These are phyloP conservation scores for Marronus borbonicus DNA, from an alignment of 2,888 invertebrate genomes.

Conservation along the genomic window DNA sequence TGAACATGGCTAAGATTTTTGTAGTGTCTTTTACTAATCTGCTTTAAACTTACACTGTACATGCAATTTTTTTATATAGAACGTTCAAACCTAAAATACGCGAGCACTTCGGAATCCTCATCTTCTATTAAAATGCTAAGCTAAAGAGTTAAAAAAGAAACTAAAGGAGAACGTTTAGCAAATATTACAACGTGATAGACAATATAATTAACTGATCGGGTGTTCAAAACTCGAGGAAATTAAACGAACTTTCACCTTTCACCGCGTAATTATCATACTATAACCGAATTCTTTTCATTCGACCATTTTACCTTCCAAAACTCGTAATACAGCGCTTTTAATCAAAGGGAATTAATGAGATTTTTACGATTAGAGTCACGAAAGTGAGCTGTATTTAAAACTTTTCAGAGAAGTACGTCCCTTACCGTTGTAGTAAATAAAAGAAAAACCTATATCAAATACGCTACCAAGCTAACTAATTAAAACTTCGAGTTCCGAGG, in stretches of 20 bases:
- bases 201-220: too few relatives aligned
- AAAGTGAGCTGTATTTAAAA: slow-evolving; percentile 44
- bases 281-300: neutral
- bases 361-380: slow-evolving; percentile 26
- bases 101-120: too few relatives aligned
- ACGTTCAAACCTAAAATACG: too few relatives aligned
- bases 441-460: slow-evolving; percentile 32
- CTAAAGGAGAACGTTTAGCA: too few relatives aligned
- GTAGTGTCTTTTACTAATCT: too few relatives aligned
- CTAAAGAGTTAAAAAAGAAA: too few relatives aligned
- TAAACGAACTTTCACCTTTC: neutral
- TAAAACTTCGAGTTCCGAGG: slow-evolving; percentile 23
- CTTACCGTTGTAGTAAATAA: slow-evolving; percentile 4
- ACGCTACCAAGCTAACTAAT: slow-evolving; percentile 4
- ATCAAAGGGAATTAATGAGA: slow-evolving; percentile 43
- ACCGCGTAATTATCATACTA: neutral
- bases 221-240: too few relatives aligned
- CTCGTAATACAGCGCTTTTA: slow-evolving; percentile 28
- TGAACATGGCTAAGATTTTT: too few relatives aligned
- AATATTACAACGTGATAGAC: too few relatives aligned
- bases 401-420: slow-evolving; percentile 28
- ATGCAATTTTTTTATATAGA: too few relatives aligned
- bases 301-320: neutral
- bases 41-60: too few relatives aligned
- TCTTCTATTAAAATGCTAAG: too few relatives aligned